Percentiles rank a stretch among this genome's conserved stretches.
Evolutionary conservation across 2,888 invertebrate species (phyloP).

Genomic region (Maniola hyperantus): DNA sequence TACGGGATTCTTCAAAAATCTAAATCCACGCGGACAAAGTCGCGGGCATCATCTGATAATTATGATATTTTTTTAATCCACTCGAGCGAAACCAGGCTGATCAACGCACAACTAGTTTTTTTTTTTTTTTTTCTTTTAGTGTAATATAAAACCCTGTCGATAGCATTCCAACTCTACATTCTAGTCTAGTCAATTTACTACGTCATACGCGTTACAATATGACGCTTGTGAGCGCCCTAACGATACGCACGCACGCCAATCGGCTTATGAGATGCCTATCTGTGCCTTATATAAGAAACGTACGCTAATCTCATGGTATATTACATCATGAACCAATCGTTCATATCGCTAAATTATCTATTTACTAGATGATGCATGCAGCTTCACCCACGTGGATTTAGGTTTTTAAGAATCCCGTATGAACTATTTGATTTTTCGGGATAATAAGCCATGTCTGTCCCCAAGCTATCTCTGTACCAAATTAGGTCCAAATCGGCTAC

Average conservation of each 20-base stretch:
- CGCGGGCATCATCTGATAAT: no score
- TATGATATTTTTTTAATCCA: no score
- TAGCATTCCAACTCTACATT: slow-evolving; percentile 19
- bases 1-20: no score
- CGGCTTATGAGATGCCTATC: slow-evolving; percentile 52
- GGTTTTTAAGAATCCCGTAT: neutral
- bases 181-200: slow-evolving; percentile 19
- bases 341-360: neutral
- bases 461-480: no score
- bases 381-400: neutral
- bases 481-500: no score
- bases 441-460: no score
- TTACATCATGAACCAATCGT: neutral
- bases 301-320: slow-evolving; percentile 22
- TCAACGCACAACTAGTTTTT: no score
- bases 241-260: slow-evolving; percentile 59
- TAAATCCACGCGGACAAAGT: no score
- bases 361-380: neutral
- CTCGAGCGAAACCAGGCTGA: no score
- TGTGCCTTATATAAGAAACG: slow-evolving; percentile 31
- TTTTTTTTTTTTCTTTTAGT: no score
- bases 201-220: slow-evolving; percentile 46
- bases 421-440: no score
- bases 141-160: slow-evolving; percentile 21
- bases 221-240: slow-evolving; percentile 60